Percentiles rank a stretch among this genome's conserved stretches.
These are phyloP conservation scores for Mesoligia furuncula DNA, from an alignment of 2,888 invertebrate species.

Conservation along the genomic window DNA sequence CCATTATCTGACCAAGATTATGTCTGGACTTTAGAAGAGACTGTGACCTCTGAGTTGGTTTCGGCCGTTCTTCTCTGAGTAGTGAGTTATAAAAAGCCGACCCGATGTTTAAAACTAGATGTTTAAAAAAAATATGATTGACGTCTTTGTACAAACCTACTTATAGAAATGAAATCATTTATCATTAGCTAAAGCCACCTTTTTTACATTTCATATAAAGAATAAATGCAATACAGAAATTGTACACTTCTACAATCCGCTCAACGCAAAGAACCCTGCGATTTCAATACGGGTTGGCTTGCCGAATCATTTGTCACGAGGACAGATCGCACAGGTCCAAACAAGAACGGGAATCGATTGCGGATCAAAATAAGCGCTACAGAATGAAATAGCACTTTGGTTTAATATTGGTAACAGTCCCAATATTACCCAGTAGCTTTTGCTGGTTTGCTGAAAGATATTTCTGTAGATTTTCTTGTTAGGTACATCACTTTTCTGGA, in stretches of 20 bases:
- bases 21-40: not conserved
- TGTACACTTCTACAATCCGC: not conserved
- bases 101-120: too few species aligned
- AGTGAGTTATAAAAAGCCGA: not conserved
- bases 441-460: not conserved
- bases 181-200: not conserved
- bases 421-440: not conserved
- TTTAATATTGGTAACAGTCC: constrained; percentile 3
- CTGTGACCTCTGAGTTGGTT: not conserved
- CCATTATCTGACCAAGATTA: not conserved
- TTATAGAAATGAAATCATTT: not conserved
- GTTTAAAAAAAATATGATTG: not conserved
- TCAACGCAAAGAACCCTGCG: not conserved
- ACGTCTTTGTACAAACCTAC: not conserved
- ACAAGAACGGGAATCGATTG: constrained; percentile 7
- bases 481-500: not conserved
- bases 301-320: constrained; percentile 1
- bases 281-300: not conserved
- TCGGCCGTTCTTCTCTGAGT: not conserved
- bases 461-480: not conserved
- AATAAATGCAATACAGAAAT: too few species aligned
- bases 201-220: not conserved
- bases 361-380: constrained; percentile 26
- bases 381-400: constrained; percentile 5
- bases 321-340: not conserved